Conservation (phyloP, 2,888 invertebrate species). For the Aricia artaxerxes region DNA sequence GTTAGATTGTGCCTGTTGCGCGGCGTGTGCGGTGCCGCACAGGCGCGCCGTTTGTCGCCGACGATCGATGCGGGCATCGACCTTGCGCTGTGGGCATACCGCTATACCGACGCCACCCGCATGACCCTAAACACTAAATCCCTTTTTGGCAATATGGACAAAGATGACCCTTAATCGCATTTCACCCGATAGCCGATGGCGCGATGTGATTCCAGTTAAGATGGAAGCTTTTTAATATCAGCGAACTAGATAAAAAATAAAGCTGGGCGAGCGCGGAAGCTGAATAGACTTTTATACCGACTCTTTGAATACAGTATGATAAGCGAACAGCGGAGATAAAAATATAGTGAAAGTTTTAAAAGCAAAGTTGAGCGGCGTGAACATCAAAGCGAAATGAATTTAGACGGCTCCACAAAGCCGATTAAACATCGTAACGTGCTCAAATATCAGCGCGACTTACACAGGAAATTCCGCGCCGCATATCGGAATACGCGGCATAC, state of each 20-base stretch:
- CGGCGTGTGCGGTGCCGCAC: constrained; percentile 50
- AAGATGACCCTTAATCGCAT: constrained; percentile 21
- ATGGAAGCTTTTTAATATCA: background rate
- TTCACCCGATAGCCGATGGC: background rate
- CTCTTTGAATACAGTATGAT: background rate
- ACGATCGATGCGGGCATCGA: constrained; percentile 67
- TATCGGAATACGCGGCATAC: background rate
- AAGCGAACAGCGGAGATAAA: constrained; percentile 17
- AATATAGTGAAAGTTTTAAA: constrained; percentile 17
- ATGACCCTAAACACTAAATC: constrained; percentile 37
- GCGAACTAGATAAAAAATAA: background rate
- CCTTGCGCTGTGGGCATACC: constrained; percentile 57
- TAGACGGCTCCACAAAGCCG: constrained; percentile 27
- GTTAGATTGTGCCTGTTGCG: constrained; percentile 59
- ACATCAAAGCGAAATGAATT: constrained; percentile 30
- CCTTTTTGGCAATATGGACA: constrained; percentile 30
- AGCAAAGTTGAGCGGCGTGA: constrained; percentile 16
- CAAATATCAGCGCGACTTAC: background rate
- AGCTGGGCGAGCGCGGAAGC: background rate
- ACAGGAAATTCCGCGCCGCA: constrained; percentile 22
- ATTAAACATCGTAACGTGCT: constrained; percentile 23
- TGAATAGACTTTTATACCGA: background rate
- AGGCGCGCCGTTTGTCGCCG: constrained; percentile 52
- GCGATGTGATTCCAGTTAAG: background rate
- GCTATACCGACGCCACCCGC: constrained; percentile 40